A percentile compares a stretch with the other conserved stretches of the same genome.
Evolutionary conservation across 2,113 vertebrate genomes (phyloP).

Genomic region (Lutjanus erythropterus): DNA sequence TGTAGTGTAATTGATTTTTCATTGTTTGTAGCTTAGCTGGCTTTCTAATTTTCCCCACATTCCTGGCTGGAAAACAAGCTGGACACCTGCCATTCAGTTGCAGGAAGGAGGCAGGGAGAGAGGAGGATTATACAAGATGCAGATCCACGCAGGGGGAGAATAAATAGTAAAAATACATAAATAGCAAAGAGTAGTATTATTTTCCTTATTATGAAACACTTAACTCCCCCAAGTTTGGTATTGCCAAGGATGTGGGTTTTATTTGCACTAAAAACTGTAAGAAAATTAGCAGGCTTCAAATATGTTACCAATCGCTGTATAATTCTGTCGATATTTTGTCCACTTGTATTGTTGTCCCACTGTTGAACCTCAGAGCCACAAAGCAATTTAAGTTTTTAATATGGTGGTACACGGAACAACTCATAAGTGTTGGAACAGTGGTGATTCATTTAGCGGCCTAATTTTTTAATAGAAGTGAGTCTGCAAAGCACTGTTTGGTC

Average conservation of each 20-base stretch:
- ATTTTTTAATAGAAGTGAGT: slow-evolving; percentile 13
- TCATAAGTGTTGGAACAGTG: background rate
- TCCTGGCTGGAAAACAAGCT: slow-evolving; percentile 2
- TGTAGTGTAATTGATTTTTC: slow-evolving; percentile 6
- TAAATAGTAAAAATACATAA: background rate
- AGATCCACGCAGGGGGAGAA: background rate
- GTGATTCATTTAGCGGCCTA: slow-evolving; percentile 27
- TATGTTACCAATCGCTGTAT: background rate
- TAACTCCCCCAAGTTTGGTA: background rate
- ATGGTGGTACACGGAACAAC: slow-evolving; percentile 11
- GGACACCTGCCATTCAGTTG: background rate
- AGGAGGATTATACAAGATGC: slow-evolving; percentile 18
- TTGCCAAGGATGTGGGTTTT: background rate
- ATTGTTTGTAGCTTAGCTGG: slow-evolving; percentile 15
- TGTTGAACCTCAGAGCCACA: slow-evolving; percentile 38
- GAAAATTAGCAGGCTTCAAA: background rate
- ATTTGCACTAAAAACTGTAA: background rate
- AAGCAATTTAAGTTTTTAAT: slow-evolving; percentile 50
- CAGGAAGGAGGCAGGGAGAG: background rate
- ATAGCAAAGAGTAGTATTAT: background rate
- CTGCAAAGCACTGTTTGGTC: slow-evolving; percentile 18
- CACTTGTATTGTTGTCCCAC: slow-evolving; percentile 10
- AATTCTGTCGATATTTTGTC: slow-evolving; percentile 15
- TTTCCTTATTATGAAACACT: background rate
- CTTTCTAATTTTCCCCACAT: background rate